A percentile compares a stretch with the other conserved stretches of the same genome.
Evolutionary conservation across 2,888 invertebrate species (phyloP).

Genomic region (Drosophila cracens): DNA sequence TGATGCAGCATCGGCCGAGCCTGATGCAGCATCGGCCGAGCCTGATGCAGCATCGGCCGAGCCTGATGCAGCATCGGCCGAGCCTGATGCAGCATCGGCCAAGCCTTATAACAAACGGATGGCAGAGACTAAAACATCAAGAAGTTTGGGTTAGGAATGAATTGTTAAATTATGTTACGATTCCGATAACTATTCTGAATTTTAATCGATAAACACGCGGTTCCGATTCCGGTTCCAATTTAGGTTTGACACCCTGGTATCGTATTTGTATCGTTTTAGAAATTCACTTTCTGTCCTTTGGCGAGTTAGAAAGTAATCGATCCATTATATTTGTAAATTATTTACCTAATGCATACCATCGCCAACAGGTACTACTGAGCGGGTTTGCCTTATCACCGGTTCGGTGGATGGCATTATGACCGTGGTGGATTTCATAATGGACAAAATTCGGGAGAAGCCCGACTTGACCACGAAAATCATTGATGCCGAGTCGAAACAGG

Average conservation of each 20-base stretch:
- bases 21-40: no score
- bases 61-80: no score
- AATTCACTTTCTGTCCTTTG: neutral
- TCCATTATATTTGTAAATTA: neutral
- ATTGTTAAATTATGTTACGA: neutral
- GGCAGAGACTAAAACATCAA: neutral
- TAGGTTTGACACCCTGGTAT: neutral
- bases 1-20: no score
- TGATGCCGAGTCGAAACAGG: conserved; percentile 93
- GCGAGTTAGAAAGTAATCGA: neutral
- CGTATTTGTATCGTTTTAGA: neutral
- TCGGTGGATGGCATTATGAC: conserved; percentile 95
- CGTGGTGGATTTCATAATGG: conserved; percentile 97
- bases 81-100: no score
- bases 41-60: no score
- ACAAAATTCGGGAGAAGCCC: conserved; percentile 97
- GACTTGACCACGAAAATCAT: conserved; percentile 93
- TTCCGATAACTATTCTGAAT: neutral
- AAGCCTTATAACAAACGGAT: neutral
- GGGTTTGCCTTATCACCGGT: conserved; percentile 97
- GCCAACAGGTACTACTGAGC: conserved; percentile 93
- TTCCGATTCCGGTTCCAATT: neutral
- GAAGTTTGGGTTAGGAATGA: neutral
- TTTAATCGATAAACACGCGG: neutral
- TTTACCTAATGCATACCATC: neutral